Conservation (phyloP, 2,113 vertebrate species). For the Cynopterus brachyotis region DNA sequence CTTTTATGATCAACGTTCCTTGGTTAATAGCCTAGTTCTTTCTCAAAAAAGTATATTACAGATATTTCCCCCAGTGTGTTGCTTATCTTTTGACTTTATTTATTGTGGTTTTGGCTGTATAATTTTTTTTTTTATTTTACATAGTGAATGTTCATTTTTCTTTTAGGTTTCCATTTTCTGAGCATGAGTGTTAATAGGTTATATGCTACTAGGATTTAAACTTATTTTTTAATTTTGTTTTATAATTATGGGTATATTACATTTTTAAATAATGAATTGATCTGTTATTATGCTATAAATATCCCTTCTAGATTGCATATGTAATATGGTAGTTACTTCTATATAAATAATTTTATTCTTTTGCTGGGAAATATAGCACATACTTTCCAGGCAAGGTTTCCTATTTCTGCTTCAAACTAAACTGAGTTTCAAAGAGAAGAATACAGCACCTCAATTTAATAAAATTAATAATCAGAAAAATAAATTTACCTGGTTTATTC, state of each 20-base stretch:
- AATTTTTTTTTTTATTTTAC: not conserved
- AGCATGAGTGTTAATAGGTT: not conserved
- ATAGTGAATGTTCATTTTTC: not conserved
- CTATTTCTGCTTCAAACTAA: slow-evolving; percentile 1
- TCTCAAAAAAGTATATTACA: not conserved
- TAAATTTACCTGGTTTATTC: not conserved
- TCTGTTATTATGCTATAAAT: not conserved
- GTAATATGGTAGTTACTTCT: not conserved
- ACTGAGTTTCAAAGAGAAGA: not conserved
- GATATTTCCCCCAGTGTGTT: not conserved
- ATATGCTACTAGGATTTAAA: not conserved
- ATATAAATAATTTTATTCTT: not conserved
- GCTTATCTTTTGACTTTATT: not conserved
- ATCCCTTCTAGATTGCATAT: not conserved
- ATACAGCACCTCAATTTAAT: not conserved
- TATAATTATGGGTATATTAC: not conserved
- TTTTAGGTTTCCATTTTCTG: not conserved
- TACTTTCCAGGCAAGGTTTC: not conserved
- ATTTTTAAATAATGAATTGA: not conserved
- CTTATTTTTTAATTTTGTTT: not conserved
- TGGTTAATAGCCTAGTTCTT: not conserved
- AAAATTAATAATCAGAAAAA: not conserved
- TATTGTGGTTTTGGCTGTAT: not conserved
- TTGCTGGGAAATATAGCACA: not conserved
- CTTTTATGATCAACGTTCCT: not conserved